Evolutionary conservation across 2,888 invertebrate species (phyloP).

Genomic region (Chrysopilus asiliformis): DNA sequence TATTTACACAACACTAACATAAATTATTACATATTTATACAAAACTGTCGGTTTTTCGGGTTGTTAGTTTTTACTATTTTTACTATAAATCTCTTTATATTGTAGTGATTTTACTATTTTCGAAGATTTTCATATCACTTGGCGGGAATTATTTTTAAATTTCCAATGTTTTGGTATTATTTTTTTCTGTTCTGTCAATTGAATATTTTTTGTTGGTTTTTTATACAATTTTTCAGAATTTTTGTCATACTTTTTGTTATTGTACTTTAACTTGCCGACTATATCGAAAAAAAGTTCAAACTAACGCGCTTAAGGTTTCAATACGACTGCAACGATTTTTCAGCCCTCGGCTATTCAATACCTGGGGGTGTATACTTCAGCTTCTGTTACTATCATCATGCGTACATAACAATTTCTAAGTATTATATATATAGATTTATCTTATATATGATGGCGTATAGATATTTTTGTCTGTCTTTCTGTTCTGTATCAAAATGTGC

Average conservation of each 20-base stretch:
- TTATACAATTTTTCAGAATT: neutral
- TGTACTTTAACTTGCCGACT: too few species aligned
- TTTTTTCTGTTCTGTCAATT: neutral
- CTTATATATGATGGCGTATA: neutral
- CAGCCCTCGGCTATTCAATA: constrained; percentile 37
- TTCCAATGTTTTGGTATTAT: neutral
- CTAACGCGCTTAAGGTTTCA: constrained; percentile 33
- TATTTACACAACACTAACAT: too few species aligned
- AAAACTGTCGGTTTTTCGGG: too few species aligned
- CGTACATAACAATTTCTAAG: constrained; percentile 17
- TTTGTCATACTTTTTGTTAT: neutral
- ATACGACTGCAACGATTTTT: constrained; percentile 34
- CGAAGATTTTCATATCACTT: neutral
- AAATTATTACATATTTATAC: too few species aligned
- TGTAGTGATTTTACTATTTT: too few species aligned
- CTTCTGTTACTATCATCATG: constrained; percentile 21
- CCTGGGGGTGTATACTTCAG: constrained; percentile 36
- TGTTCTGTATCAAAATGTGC: too few species aligned
- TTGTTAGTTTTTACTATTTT: too few species aligned
- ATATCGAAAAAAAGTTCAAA: constrained; percentile 26
- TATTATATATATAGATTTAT: neutral
- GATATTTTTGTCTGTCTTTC: too few species aligned
- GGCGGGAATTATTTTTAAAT: neutral
- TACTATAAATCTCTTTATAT: too few species aligned
- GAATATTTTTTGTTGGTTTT: neutral